Conservation (phyloP, 2,797 vertebrate species). For the Crossoptilon crossoptilon region DNA sequence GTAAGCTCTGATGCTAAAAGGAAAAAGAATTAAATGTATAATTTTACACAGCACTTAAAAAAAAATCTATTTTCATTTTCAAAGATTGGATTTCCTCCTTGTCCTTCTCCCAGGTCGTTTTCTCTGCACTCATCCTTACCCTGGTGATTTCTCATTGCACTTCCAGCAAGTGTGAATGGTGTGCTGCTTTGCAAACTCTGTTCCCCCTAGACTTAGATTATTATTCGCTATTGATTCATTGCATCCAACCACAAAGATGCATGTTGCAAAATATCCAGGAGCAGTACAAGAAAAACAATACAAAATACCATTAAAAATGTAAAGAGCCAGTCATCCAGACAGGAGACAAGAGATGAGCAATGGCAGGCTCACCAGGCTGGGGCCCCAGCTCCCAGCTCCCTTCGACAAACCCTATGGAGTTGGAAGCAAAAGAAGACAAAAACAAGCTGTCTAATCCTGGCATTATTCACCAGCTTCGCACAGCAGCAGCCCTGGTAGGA, state of each 20-base stretch:
- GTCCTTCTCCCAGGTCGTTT: constrained; percentile 68
- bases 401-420: neutral
- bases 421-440: neutral
- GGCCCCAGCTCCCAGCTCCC: neutral
- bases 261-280: constrained; percentile 66
- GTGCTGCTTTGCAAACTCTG: constrained; percentile 51
- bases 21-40: constrained; percentile 74
- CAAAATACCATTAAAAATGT: constrained; percentile 71
- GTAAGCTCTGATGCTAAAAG: constrained; percentile 41
- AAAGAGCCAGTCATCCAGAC: constrained; percentile 52
- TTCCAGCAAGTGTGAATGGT: constrained; percentile 58
- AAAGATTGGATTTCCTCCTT: constrained; percentile 66
- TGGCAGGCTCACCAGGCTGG: neutral
- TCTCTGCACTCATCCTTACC: constrained; percentile 27
- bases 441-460: neutral
- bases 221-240: constrained; percentile 73
- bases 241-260: constrained; percentile 62
- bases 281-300: constrained; percentile 67
- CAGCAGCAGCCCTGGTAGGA: neutral
- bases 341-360: neutral
- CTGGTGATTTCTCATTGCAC: constrained; percentile 44
- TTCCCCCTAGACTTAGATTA: constrained; percentile 62
- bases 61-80: constrained; percentile 77
- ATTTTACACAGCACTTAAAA: constrained; percentile 72
- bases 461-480: neutral